These are phyloP conservation scores for Myrmophylax atrothorax DNA, from an alignment of 2,113 vertebrate genomes.

Conservation along the genomic window DNA sequence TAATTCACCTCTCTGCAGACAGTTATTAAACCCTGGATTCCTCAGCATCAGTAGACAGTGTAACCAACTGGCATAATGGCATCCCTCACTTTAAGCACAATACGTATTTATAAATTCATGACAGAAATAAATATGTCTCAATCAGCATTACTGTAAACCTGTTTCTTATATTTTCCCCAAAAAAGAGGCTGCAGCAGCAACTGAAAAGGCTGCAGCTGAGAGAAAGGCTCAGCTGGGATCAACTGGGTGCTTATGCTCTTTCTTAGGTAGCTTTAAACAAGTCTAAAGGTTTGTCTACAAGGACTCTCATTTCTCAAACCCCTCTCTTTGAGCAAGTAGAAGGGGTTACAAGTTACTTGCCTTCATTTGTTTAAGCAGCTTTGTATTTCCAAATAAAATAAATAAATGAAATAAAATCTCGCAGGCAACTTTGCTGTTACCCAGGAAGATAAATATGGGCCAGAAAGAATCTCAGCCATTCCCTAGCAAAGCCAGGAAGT, in stretches of 20 bases:
- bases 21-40: neutral
- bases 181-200: neutral
- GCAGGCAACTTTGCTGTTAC: neutral
- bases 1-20: neutral
- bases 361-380: neutral
- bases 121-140: neutral
- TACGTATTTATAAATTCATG: neutral
- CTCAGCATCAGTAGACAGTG: neutral
- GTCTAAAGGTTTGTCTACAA: neutral
- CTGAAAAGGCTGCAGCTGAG: neutral
- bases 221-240: neutral
- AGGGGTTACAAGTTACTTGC: neutral
- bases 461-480: neutral
- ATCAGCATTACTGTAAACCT: neutral
- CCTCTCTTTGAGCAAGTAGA: neutral
- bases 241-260: neutral
- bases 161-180: neutral
- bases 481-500: neutral
- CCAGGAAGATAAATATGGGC: neutral
- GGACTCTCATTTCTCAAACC: neutral
- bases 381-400: neutral
- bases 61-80: accelerated
- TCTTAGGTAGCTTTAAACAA: neutral
- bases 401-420: neutral
- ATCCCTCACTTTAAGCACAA: neutral